A percentile compares a stretch with the other conserved stretches of the same genome.
These are phyloP conservation scores for Cyanoliseus patagonus DNA, from an alignment of 2,113 vertebrate species.

Conservation along the genomic window DNA sequence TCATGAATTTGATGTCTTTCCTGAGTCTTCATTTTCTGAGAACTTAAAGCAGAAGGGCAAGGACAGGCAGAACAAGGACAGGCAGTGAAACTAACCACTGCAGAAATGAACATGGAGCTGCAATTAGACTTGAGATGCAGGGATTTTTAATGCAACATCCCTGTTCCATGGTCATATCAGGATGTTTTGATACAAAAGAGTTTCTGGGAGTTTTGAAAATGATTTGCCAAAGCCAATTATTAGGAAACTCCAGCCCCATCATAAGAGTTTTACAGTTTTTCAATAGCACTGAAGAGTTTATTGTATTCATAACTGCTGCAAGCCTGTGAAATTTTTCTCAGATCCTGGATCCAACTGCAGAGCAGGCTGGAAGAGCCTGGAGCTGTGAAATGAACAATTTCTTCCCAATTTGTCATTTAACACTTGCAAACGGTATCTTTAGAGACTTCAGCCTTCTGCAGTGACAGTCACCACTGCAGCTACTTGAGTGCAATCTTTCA, in stretches of 20 bases:
- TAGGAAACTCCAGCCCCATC: neutral
- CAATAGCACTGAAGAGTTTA: neutral
- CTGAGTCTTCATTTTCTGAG: neutral
- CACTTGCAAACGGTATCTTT: neutral
- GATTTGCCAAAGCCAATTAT: neutral
- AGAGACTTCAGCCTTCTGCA: neutral
- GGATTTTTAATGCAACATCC: neutral
- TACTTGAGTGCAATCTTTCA: neutral
- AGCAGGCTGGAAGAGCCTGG: neutral
- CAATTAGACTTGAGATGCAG: neutral
- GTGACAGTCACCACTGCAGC: neutral
- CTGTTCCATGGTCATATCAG: neutral
- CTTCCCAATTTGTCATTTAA: neutral
- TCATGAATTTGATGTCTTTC: neutral
- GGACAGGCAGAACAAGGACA: neutral
- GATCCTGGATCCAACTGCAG: neutral
- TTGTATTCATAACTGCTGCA: neutral
- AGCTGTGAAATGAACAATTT: neutral
- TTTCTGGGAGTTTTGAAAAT: neutral
- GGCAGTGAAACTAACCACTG: neutral
- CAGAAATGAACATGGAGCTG: neutral
- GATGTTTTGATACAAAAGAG: neutral
- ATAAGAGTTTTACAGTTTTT: neutral
- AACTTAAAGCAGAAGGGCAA: neutral
- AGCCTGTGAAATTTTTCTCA: neutral